Base-by-base conservation (phyloP, 2,797 vertebrate genomes). In the Characodon lateralis region DNA sequence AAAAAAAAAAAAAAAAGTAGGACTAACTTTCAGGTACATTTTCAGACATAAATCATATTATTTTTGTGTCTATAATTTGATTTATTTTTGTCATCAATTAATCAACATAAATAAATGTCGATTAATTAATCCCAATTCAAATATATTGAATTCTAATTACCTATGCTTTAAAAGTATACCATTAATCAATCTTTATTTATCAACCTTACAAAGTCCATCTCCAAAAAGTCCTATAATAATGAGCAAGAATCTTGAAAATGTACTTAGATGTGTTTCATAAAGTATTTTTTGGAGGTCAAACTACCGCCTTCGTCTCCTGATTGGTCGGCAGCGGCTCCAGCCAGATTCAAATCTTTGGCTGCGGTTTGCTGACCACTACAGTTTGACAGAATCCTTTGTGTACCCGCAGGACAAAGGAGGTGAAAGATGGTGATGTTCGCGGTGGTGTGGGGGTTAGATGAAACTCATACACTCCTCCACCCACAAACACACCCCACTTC, bases 361-460 rank as follows among this genome's bases (percentile, higher is more conserved):
- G 77, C 48, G 63, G 76, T 68, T 82, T 50, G 71, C 91, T 94
- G 93, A 91, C 92, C 93, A 89, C 89, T 73, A 74, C 80, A 85
- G 79, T 93, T 89, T 89, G 92, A 91, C 91, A 91, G 89, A 72
- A 74, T 81, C 85, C 88, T 94, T 95, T 95, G 91, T 95, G 88
- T 84, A 78, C 71, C 43, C 77, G 72, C 73, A 53, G 90, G 83
- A 95, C 95, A 96, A 95, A 93, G 82, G 86, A 74, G 85, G 79
- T 86, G 82, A 89, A 85, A 92, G 92, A 93, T 93, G 91, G 72
- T 73, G 71, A 20, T 55, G 18, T 0, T 93, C 91, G 55, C 46
- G 35, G 10, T 24, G 20, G 3, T 41, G 72, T 59, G 88, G 83
- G 89, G 94, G 89, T 93, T 91, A 94, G 85, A 83, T 84, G 72